These are phyloP conservation scores for Pseudoips prasinana DNA, from an alignment of 2,888 invertebrate species.

Conservation along the genomic window DNA sequence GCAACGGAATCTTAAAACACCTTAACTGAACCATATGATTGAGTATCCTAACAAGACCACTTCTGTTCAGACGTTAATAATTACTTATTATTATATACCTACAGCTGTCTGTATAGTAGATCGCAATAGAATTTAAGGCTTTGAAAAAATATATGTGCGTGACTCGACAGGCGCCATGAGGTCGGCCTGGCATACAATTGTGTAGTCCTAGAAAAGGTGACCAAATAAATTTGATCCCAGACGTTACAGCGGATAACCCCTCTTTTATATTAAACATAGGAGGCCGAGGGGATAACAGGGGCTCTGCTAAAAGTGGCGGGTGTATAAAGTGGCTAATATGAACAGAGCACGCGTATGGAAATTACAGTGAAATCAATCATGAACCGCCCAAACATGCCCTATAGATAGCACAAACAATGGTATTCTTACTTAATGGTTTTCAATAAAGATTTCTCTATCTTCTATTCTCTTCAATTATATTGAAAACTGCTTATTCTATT, in stretches of 20 bases:
- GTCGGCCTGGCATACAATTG: constrained; percentile 70
- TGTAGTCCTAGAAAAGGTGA: constrained; percentile 63
- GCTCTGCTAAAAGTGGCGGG: constrained; percentile 50
- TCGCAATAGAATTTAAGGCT: constrained; percentile 60
- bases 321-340: constrained; percentile 74
- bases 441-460: constrained; percentile 56
- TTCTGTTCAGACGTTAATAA: no score
- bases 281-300: constrained; percentile 23
- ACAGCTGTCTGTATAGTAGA: constrained; percentile 42
- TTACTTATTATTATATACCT: no score
- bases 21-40: no score
- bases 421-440: constrained; percentile 60
- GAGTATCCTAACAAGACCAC: no score
- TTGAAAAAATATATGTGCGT: constrained; percentile 75
- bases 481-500: constrained; percentile 20
- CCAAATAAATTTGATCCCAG: constrained; percentile 52
- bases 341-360: constrained; percentile 79
- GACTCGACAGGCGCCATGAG: constrained; percentile 78
- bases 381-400: constrained; percentile 66
- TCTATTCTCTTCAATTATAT: constrained; percentile 37
- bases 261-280: constrained; percentile 18
- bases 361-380: constrained; percentile 80
- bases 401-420: constrained; percentile 68
- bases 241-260: constrained; percentile 41
- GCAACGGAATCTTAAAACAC: no score